Conservation (phyloP, 2,113 vertebrate species). For the Lonchura striata region DNA sequence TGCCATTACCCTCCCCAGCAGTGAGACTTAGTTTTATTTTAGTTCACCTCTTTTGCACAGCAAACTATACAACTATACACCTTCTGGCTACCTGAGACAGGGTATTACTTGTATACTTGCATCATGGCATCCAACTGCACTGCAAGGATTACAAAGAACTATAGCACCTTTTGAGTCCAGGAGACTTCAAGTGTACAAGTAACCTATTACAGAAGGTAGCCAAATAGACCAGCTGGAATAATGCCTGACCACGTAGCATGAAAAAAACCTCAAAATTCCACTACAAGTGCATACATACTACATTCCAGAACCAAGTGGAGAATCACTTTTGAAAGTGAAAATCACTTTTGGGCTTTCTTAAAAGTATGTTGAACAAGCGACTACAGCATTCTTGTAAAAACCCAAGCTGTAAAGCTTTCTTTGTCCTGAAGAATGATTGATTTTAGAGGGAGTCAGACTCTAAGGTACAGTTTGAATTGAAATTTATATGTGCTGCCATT, state of each 20-base stretch:
- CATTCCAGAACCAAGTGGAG: not conserved
- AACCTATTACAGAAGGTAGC: not conserved
- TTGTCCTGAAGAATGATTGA: not conserved
- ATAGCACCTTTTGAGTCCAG: not conserved
- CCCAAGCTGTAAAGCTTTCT: not conserved
- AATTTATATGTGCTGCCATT: not conserved
- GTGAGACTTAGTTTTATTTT: slow-evolving; percentile 10
- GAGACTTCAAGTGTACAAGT: not conserved
- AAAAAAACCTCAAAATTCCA: not conserved
- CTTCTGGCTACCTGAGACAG: not conserved
- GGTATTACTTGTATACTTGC: not conserved
- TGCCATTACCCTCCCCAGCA: slow-evolving; percentile 44
- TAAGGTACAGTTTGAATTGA: not conserved
- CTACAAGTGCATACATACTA: not conserved
- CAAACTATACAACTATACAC: not conserved
- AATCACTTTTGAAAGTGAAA: not conserved
- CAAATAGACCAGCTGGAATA: not conserved
- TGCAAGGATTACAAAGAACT: not conserved
- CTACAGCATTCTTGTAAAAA: not conserved
- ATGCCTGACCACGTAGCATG: not conserved
- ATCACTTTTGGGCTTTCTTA: not conserved
- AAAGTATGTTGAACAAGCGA: not conserved
- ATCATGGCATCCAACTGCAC: not conserved
- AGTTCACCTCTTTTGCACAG: slow-evolving; percentile 10
- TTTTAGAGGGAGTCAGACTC: not conserved